A percentile compares a stretch with the other conserved stretches of the same genome.
phyloP scores from a whole-genome alignment of 37 sponge, comb jelly and placozoan species.

The Hormiphora californensis region DNA sequence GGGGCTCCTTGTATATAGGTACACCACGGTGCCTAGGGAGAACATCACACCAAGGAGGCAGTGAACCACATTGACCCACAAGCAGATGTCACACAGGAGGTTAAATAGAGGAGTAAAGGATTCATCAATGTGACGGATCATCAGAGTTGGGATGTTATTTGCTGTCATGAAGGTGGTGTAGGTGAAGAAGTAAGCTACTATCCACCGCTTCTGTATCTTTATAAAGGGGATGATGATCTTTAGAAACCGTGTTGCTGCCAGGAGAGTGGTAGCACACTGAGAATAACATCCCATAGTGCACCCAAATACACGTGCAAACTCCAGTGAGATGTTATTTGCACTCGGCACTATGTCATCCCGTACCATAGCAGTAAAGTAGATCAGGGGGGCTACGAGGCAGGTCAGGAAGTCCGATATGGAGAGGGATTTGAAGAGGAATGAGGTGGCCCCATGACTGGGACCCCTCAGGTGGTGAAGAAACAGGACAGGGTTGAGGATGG shows the following conservation, averaged over 20 bases:
- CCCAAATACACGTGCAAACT: neutral
- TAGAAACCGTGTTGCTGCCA: neutral
- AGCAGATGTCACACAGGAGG: too few species aligned
- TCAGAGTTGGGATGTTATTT: too few species aligned
- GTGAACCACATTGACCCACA: too few species aligned
- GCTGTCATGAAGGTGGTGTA: too few species aligned
- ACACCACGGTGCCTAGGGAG: too few species aligned
- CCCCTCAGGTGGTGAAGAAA: neutral
- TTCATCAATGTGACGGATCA: too few species aligned
- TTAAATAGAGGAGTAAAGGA: too few species aligned
- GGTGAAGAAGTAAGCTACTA: neutral
- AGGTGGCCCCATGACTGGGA: neutral
- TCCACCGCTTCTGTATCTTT: neutral
- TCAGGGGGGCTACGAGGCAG: neutral
- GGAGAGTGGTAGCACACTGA: neutral
- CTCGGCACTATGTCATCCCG: neutral
- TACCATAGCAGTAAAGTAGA: neutral
- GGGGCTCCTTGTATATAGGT: too few species aligned
- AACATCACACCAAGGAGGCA: too few species aligned
- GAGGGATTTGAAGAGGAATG: neutral
- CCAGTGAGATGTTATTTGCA: neutral
- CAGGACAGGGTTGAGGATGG: neutral
- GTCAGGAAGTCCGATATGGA: neutral
- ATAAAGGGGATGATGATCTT: neutral
- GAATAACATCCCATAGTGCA: neutral